Conservation (phyloP, 2,888 invertebrate genomes). For the Lochmaea capreae region DNA sequence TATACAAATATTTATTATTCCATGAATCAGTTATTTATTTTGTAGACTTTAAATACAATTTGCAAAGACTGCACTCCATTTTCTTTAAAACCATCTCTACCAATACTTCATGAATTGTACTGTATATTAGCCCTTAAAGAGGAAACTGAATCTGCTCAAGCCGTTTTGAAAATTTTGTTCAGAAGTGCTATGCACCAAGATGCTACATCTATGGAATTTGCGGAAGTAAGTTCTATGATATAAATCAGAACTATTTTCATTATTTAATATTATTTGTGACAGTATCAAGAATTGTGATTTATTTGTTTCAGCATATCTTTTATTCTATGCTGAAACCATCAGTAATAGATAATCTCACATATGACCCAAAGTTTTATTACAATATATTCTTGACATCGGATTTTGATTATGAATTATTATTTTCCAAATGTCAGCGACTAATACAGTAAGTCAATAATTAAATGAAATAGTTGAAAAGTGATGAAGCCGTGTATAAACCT, state of each 20-base stretch:
- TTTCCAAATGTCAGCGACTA: constrained; percentile 44
- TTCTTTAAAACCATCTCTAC: constrained; percentile 47
- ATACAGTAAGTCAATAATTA: constrained; percentile 42
- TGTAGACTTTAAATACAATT: constrained; percentile 44
- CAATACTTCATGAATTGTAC: constrained; percentile 46
- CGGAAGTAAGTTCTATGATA: constrained; percentile 35
- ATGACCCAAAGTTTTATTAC: constrained; percentile 48
- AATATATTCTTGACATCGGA: constrained; percentile 48
- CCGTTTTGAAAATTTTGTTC: constrained; percentile 48
- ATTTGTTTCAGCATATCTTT: constrained; percentile 47
- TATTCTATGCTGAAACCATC: constrained; percentile 42
- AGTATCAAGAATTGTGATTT: not conserved
- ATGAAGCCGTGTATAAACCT: no score
- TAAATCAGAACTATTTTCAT: not conserved
- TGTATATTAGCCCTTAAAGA: constrained; percentile 43
- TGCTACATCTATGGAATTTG: constrained; percentile 43
- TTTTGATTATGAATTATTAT: constrained; percentile 48
- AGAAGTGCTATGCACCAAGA: constrained; percentile 51
- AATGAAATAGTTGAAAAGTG: not conserved
- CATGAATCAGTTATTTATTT: constrained; percentile 14
- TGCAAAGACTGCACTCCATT: constrained; percentile 50
- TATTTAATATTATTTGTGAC: no score
- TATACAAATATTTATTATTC: not conserved
- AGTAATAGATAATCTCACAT: constrained; percentile 41
- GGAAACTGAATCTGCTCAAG: constrained; percentile 40